A percentile compares a stretch with the other conserved stretches of the same genome.
Evolutionary conservation across 1,140 invertebrate species (phyloP).

Genomic region (Cepaea nemoralis): DNA sequence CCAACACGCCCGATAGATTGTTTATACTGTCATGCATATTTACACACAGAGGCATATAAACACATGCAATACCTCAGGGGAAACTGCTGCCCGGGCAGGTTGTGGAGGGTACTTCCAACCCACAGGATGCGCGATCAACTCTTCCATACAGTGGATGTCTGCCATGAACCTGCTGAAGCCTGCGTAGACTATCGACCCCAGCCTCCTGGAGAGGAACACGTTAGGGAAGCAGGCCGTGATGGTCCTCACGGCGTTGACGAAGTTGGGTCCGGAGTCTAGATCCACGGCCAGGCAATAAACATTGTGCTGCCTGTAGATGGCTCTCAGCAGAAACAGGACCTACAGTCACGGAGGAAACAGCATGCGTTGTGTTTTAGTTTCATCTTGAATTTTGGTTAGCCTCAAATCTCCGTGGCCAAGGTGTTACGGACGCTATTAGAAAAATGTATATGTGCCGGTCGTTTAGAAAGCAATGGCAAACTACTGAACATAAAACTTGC

Average conservation of each 20-base stretch:
- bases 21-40: too few relatives aligned
- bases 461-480: too few relatives aligned
- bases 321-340: slow-evolving; percentile 50
- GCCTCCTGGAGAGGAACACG: slow-evolving; percentile 58
- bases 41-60: too few relatives aligned
- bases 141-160: slow-evolving; percentile 63
- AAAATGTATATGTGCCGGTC: too few relatives aligned
- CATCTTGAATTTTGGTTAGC: too few relatives aligned
- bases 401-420: too few relatives aligned
- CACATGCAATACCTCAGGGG: slow-evolving; percentile 57
- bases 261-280: slow-evolving; percentile 40
- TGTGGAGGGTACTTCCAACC: slow-evolving; percentile 64
- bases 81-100: slow-evolving; percentile 64
- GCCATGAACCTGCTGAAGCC: slow-evolving; percentile 54
- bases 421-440: too few relatives aligned
- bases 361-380: too few relatives aligned
- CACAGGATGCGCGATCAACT: slow-evolving; percentile 42
- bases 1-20: too few relatives aligned
- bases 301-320: slow-evolving; percentile 67
- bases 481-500: too few relatives aligned
- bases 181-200: slow-evolving; percentile 56
- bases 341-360: not conserved
- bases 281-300: slow-evolving; percentile 69
- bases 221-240: slow-evolving; percentile 62
- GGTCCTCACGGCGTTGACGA: slow-evolving; percentile 49